A percentile compares a stretch with the other conserved stretches of the same genome.
phyloP scores from a whole-genome alignment of 2,888 invertebrate species.

The Caenorhabditis imperialis region DNA sequence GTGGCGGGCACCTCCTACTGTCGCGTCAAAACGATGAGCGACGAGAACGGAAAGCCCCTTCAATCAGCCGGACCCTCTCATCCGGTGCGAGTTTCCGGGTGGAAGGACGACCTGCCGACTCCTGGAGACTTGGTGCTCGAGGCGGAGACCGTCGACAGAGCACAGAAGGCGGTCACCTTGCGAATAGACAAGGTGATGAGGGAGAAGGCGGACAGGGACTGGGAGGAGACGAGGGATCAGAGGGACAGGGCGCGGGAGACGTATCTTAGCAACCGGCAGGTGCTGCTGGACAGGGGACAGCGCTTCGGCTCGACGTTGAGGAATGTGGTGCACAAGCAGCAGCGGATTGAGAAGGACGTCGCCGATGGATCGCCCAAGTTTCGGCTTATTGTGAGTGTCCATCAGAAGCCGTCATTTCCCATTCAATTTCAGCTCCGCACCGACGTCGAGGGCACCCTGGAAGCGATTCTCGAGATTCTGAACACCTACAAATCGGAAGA shows the following conservation, averaged over 20 bases:
- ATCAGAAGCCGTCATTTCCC: too few species aligned
- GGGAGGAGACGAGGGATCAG: conserved; percentile 68
- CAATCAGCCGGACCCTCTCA: conserved; percentile 68
- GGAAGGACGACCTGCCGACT: conserved; percentile 87
- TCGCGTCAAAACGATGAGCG: conserved; percentile 82
- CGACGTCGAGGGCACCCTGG: conserved; percentile 96
- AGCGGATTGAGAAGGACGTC: conserved; percentile 62
- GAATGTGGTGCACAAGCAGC: conserved; percentile 62
- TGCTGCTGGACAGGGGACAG: conserved; percentile 60
- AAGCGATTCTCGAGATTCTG: conserved; percentile 92
- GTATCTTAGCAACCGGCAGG: conserved; percentile 72
- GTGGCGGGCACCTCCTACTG: conserved; percentile 88
- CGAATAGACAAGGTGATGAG: conserved; percentile 83
- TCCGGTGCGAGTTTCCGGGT: conserved; percentile 82
- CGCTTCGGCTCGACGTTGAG: conserved; percentile 65
- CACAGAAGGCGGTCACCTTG: conserved; percentile 84
- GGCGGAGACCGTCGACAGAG: conserved; percentile 84
- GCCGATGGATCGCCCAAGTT: conserved; percentile 60
- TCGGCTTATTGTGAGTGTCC: conserved; percentile 64
- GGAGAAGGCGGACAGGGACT: conserved; percentile 81
- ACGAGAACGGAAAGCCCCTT: conserved; percentile 71
- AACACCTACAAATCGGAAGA: conserved; percentile 84
- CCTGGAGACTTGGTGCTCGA: conserved; percentile 91
- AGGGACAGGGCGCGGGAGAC: conserved; percentile 67
- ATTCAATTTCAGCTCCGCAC: conserved; percentile 79